Base-by-base conservation (phyloP, 1,140 invertebrate species). In the Drosophila azteca region DNA sequence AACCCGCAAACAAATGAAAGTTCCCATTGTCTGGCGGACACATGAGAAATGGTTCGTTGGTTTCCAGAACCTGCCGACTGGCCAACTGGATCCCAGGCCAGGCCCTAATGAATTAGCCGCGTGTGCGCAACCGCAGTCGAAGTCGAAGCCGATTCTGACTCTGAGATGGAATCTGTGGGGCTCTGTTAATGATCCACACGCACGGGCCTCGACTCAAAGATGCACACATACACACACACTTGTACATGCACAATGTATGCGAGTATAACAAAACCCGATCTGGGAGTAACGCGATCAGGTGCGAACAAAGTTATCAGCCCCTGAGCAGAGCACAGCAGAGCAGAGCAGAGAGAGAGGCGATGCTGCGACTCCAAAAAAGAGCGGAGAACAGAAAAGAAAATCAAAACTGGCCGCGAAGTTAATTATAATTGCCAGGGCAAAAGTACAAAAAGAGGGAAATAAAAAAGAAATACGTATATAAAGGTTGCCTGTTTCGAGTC, bases 341-440 rank as follows among this genome's bases (percentile, higher is more conserved):
- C 17, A 63, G 57, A 39, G 6, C n/a, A 48, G 17, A 60, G 41
- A 63, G 9, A 46, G 35, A 61, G 48, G 39, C 44, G 35, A 43
- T 48, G 39, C 44, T 52, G 17, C 26, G 31, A 62, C 52, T 29
- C 22, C 53, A 20, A 57, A 53, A 41, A 55, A 51, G 24, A 43
- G 13, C 17, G 43, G 39, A 63, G 39, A 52, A 11, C 1, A 26
- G 52, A 46, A 59, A 46, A 76, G 74, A 72, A 87, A 79, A 88
- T 87, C 79, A 87, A 88, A 88, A 88, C 83, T 87, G 54, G 83
- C 83, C 83, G 83, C 83, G 53, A 87, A 87, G 83, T 87, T 87
- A 87, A 87, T 87, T 87, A 87, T 87, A 87, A 87, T 87, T 87
- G 83, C 76, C 83, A 72, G 82, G 75, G 78, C 82, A 87, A 87